phyloP scores from a whole-genome alignment of 2,888 invertebrate species.

The Phortica okadai region DNA sequence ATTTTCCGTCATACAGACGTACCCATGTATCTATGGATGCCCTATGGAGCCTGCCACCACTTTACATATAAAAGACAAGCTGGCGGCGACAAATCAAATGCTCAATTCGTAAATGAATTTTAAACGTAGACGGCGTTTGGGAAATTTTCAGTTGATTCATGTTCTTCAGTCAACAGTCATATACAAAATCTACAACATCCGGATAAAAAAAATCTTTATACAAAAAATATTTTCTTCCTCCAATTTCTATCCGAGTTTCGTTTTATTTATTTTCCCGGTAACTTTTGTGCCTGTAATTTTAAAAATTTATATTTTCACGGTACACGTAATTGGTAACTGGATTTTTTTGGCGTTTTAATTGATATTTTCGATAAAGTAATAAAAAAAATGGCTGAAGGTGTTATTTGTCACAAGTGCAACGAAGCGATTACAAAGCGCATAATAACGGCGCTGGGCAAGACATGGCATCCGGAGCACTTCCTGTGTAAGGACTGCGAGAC shows the following conservation, averaged over 20 bases:
- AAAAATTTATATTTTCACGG: neutral
- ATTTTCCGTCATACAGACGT: too few species aligned
- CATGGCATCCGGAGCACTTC: constrained; percentile 97
- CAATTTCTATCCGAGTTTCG: neutral
- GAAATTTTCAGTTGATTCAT: neutral
- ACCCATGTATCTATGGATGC: too few species aligned
- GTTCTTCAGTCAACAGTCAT: neutral
- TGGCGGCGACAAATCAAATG: too few species aligned
- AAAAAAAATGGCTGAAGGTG: constrained; percentile 54
- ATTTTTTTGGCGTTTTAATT: neutral
- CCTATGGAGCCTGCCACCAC: too few species aligned
- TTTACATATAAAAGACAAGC: too few species aligned
- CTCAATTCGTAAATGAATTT: too few species aligned
- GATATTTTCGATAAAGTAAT: too few species aligned
- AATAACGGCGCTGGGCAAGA: constrained; percentile 91
- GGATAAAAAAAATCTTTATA: neutral
- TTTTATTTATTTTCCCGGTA: neutral
- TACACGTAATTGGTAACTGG: neutral
- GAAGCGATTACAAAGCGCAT: constrained; percentile 78
- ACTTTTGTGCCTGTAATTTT: neutral
- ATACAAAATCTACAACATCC: neutral
- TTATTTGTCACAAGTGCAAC: constrained; percentile 66
- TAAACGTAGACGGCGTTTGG: neutral
- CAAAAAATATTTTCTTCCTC: neutral
- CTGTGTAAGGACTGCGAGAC: constrained; percentile 91